These are phyloP conservation scores for Cancer borealis DNA, from an alignment of 2,888 invertebrate genomes.

Conservation along the genomic window DNA sequence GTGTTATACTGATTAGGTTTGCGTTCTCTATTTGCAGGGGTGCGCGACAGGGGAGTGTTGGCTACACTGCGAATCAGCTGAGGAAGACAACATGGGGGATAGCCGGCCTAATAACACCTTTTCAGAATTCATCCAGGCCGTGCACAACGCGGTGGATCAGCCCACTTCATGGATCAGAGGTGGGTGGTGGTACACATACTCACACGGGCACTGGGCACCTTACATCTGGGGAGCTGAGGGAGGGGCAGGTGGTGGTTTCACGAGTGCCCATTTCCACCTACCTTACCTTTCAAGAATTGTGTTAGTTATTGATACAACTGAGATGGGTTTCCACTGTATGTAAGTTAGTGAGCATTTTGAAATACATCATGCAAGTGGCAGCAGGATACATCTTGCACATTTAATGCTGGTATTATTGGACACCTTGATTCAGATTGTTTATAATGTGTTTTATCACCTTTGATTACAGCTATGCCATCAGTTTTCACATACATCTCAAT, in stretches of 20 bases:
- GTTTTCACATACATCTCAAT: no score
- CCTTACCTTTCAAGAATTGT: no score
- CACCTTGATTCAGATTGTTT: no score
- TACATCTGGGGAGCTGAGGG: neutral
- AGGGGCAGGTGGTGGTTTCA: neutral
- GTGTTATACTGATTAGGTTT: neutral
- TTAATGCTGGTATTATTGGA: no score
- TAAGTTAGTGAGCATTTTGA: neutral
- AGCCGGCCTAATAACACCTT: neutral
- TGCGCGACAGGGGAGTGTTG: neutral
- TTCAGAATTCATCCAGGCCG: slow-evolving; percentile 21
- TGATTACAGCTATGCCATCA: no score
- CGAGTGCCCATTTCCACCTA: no score
- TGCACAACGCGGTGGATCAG: neutral
- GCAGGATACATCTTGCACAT: no score
- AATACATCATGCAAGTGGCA: no score
- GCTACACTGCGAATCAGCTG: neutral
- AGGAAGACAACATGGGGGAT: slow-evolving; percentile 9
- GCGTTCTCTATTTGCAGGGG: neutral
- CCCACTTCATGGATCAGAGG: slow-evolving; percentile 64
- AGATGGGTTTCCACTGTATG: no score
- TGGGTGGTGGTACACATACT: neutral
- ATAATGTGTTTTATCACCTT: no score
- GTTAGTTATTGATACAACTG: no score
- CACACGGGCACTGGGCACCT: neutral